A percentile compares a stretch with the other conserved stretches of the same genome.
These are phyloP conservation scores for Amitus sp. DNA, from an alignment of 2,888 invertebrate species.

Conservation along the genomic window DNA sequence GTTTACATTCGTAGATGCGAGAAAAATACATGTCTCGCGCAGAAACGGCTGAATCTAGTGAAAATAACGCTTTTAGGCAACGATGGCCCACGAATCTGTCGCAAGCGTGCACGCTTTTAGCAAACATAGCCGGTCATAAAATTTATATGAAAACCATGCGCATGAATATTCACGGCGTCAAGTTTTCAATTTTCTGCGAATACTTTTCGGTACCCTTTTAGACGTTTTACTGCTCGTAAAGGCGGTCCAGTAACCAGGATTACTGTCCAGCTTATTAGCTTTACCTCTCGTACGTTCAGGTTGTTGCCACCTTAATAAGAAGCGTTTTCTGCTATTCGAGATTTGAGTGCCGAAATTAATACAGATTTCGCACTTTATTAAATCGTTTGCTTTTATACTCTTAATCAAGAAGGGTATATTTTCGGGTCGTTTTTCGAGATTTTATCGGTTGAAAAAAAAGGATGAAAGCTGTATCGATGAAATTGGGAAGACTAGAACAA, in stretches of 20 bases:
- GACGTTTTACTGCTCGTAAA: conserved; percentile 61
- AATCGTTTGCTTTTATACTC: conserved; percentile 24
- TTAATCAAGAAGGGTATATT: neutral
- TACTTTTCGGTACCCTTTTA: conserved; percentile 58
- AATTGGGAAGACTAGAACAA: conserved; percentile 20
- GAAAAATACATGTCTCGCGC: conserved; percentile 24
- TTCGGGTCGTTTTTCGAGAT: neutral
- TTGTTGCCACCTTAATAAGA: conserved; percentile 38
- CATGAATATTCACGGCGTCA: conserved; percentile 61
- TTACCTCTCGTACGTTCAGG: conserved; percentile 43
- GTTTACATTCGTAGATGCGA: too few relatives aligned
- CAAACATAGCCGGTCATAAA: conserved; percentile 54
- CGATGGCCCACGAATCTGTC: conserved; percentile 38
- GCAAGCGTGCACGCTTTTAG: conserved; percentile 43
- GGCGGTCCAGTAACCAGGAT: conserved; percentile 45
- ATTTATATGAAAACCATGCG: conserved; percentile 56
- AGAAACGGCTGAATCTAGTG: conserved; percentile 28
- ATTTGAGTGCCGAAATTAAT: conserved; percentile 37
- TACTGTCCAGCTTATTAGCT: conserved; percentile 55
- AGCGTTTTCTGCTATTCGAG: conserved; percentile 29
- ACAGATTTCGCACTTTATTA: conserved; percentile 36
- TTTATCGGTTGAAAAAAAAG: too few relatives aligned
- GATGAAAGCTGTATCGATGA: neutral
- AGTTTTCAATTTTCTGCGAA: conserved; percentile 63
- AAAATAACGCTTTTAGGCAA: conserved; percentile 31